phyloP scores from a whole-genome alignment of 2,888 invertebrate genomes.

The Dynastes tityus region DNA sequence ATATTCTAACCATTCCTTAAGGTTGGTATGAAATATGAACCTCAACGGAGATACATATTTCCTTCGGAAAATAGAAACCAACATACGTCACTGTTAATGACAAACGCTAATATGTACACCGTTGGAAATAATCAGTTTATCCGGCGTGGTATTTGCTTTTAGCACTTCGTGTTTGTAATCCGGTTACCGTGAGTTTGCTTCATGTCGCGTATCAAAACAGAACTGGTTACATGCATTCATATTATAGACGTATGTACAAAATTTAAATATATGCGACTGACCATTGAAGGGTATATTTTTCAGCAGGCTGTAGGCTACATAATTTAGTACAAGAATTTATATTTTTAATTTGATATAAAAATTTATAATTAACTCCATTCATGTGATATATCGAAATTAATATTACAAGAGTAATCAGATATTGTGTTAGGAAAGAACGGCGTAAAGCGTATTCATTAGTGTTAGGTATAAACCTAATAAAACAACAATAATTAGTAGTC shows the following conservation, averaged over 20 bases:
- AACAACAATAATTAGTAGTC: too few species aligned
- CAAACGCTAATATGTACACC: conserved; percentile 12
- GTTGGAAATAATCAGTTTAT: conserved; percentile 28
- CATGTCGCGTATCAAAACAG: conserved; percentile 14
- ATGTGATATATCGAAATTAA: too few species aligned
- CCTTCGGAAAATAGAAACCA: neutral
- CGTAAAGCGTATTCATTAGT: too few species aligned
- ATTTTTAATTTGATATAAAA: too few species aligned
- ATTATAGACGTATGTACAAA: neutral
- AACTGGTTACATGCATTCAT: conserved; percentile 4
- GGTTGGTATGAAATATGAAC: neutral
- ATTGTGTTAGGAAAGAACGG: too few species aligned
- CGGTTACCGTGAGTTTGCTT: conserved; percentile 20
- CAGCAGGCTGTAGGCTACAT: too few species aligned
- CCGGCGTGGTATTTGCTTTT: conserved; percentile 24
- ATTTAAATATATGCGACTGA: too few species aligned
- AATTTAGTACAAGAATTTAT: too few species aligned
- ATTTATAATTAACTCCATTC: too few species aligned
- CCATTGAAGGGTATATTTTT: too few species aligned
- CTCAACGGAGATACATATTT: neutral
- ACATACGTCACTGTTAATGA: neutral
- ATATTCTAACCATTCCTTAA: neutral
- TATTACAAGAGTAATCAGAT: too few species aligned
- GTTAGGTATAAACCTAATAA: too few species aligned
- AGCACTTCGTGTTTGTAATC: conserved; percentile 32